Evolutionary conservation across 2,888 invertebrate genomes (phyloP).

Genomic region (Abrostola triplasia): DNA sequence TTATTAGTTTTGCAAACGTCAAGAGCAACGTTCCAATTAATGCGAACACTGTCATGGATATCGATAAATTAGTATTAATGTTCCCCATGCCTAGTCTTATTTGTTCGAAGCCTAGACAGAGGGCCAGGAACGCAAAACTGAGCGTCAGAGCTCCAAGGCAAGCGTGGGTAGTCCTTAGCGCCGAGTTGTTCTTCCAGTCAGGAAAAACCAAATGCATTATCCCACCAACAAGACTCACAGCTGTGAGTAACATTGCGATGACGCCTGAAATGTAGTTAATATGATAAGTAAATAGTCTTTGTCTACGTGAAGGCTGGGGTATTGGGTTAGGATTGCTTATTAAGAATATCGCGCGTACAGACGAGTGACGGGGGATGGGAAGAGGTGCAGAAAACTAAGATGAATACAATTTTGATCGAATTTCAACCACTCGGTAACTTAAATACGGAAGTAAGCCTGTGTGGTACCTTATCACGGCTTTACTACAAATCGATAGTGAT

Average conservation of each 20-base stretch:
- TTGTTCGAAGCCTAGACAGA: conserved; percentile 63
- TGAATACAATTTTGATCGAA: no score
- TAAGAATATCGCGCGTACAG: no score
- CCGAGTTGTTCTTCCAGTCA: conserved; percentile 24
- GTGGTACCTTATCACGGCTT: no score
- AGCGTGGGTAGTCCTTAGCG: conserved; percentile 59
- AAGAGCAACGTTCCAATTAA: conserved; percentile 63
- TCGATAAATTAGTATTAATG: conserved; percentile 60
- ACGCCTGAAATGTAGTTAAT: conserved; percentile 67
- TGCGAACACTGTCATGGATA: conserved; percentile 63
- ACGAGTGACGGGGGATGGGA: no score
- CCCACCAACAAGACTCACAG: conserved; percentile 69
- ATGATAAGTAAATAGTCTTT: background rate
- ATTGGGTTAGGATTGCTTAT: no score
- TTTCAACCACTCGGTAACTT: no score
- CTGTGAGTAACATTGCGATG: conserved; percentile 67
- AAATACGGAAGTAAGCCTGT: no score
- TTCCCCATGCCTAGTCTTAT: conserved; percentile 44
- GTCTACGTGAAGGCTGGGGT: no score
- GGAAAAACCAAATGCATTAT: conserved; percentile 59
- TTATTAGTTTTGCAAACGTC: conserved; percentile 47
- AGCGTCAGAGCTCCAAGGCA: conserved; percentile 63
- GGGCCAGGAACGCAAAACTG: conserved; percentile 61
- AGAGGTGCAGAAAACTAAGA: no score
- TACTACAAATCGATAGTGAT: no score